Evolutionary conservation across 2,888 invertebrate genomes (phyloP).

Genomic region (Encarsia formosa): DNA sequence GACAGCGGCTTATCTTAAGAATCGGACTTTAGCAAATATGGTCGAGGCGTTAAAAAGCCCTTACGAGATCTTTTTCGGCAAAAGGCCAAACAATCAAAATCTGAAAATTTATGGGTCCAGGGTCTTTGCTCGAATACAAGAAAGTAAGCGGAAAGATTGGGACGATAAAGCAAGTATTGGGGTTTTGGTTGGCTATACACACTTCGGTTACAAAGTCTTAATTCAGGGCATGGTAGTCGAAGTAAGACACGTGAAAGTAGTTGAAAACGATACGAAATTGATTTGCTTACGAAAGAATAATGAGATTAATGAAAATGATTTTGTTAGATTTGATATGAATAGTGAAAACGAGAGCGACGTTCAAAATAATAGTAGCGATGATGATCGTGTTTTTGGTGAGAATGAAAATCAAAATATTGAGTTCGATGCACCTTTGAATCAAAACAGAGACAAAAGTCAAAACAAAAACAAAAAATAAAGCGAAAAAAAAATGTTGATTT

Average conservation of each 20-base stretch:
- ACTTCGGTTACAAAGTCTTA: constrained; percentile 18
- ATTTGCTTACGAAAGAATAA: constrained; percentile 7
- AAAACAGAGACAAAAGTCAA: neutral
- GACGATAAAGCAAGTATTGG: constrained; percentile 18
- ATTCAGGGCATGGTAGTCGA: constrained; percentile 14
- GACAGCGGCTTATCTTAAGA: constrained; percentile 5
- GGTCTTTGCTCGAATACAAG: constrained; percentile 13
- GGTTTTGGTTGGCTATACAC: constrained; percentile 17
- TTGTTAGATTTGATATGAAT: neutral
- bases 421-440: neutral
- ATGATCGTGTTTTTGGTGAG: neutral
- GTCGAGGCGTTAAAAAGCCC: constrained; percentile 11
- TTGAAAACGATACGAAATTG: constrained; percentile 14
- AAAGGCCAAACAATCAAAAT: constrained; percentile 15
- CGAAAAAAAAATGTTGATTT: neutral
- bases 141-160: constrained; percentile 9
- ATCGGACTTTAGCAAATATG: neutral
- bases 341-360: neutral
- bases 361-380: neutral
- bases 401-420: neutral
- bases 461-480: neutral
- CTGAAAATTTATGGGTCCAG: constrained; percentile 16
- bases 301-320: neutral
- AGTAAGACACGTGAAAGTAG: constrained; percentile 20
- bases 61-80: constrained; percentile 17